phyloP scores from a whole-genome alignment of 2,888 invertebrate genomes.

The Drosophila suboccidentalis region DNA sequence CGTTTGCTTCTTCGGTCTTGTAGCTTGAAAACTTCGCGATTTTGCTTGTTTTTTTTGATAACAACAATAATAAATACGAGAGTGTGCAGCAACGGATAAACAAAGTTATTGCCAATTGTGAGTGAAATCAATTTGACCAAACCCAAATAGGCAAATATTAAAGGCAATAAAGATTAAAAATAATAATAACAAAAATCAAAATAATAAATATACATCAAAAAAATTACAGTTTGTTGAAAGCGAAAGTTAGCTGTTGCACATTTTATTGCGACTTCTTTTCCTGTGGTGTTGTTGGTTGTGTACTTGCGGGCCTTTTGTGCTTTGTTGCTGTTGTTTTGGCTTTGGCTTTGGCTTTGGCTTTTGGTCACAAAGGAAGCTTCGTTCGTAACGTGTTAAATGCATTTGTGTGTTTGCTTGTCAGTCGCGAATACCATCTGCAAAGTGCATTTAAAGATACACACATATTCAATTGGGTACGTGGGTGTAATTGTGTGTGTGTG shows the following conservation, averaged over 20 bases:
- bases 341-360: constrained; percentile 20
- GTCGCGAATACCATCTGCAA: constrained; percentile 41
- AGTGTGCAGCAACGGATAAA: constrained; percentile 33
- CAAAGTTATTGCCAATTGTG: constrained; percentile 49
- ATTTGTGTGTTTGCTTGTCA: constrained; percentile 30
- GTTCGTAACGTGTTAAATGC: constrained; percentile 33
- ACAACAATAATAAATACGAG: constrained; percentile 40
- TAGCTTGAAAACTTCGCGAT: constrained; percentile 36
- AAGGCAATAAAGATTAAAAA: neutral
- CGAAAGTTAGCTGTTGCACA: constrained; percentile 45
- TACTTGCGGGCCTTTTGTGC: constrained; percentile 29
- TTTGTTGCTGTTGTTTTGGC: constrained; percentile 17
- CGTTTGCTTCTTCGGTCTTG: constrained; percentile 34
- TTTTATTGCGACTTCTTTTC: constrained; percentile 11
- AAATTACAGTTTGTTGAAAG: constrained; percentile 25
- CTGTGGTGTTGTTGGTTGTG: constrained; percentile 15
- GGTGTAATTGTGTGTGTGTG: constrained; percentile 4
- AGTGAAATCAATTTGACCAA: constrained; percentile 44
- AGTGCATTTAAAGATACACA: constrained; percentile 31
- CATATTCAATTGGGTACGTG: constrained; percentile 1
- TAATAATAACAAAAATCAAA: neutral
- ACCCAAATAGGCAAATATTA: constrained; percentile 16
- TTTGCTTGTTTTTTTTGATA: constrained; percentile 46
- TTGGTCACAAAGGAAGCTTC: constrained; percentile 53
- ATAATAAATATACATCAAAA: neutral